A percentile compares a stretch with the other conserved stretches of the same genome.
Conservation (phyloP, 2,797 vertebrate genomes). For the Yasuhikotakia modesta region DNA sequence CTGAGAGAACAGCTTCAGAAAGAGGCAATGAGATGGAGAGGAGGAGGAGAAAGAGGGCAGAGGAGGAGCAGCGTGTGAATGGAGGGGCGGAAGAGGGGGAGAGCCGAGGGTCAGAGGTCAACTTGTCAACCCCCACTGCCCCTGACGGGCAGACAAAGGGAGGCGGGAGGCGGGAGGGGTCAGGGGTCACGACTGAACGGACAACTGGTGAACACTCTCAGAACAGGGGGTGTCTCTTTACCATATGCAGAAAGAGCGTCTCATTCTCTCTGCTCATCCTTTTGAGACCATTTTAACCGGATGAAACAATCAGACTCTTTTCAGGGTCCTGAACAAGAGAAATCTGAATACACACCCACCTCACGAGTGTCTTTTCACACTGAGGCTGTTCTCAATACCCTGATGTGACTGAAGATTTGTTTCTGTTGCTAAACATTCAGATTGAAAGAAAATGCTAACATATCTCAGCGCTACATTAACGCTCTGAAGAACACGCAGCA, state of each 20-base stretch:
- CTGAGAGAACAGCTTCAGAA: slow-evolving; percentile 60
- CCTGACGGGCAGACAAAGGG: slow-evolving; percentile 75
- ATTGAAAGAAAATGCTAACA: slow-evolving; percentile 23
- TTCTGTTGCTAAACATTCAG: slow-evolving; percentile 1
- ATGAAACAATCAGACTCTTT: slow-evolving; percentile 55
- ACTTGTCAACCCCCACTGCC: slow-evolving; percentile 65
- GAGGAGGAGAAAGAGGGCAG: slow-evolving; percentile 48
- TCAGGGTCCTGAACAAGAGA: slow-evolving; percentile 35
- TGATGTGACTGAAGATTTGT: slow-evolving; percentile 33
- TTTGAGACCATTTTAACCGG: slow-evolving; percentile 47
- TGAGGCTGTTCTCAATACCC: slow-evolving; percentile 18
- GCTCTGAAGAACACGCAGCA: background rate
- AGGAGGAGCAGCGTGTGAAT: slow-evolving; percentile 77
- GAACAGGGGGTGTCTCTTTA: slow-evolving; percentile 33
- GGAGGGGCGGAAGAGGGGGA: slow-evolving; percentile 59
- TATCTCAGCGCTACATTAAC: slow-evolving; percentile 1
- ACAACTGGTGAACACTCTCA: slow-evolving; percentile 54
- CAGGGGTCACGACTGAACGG: slow-evolving; percentile 48
- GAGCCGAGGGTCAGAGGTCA: slow-evolving; percentile 75
- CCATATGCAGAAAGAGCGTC: slow-evolving; percentile 44
- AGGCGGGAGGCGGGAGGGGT: slow-evolving; percentile 63
- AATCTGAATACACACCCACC: slow-evolving; percentile 29
- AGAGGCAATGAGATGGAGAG: slow-evolving; percentile 64
- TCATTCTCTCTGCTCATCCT: slow-evolving; percentile 41
- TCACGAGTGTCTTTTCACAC: slow-evolving; percentile 8